A percentile compares a stretch with the other conserved stretches of the same genome.
phyloP scores from a whole-genome alignment of 2,113 vertebrate genomes.

The Lanius ludovicianus region DNA sequence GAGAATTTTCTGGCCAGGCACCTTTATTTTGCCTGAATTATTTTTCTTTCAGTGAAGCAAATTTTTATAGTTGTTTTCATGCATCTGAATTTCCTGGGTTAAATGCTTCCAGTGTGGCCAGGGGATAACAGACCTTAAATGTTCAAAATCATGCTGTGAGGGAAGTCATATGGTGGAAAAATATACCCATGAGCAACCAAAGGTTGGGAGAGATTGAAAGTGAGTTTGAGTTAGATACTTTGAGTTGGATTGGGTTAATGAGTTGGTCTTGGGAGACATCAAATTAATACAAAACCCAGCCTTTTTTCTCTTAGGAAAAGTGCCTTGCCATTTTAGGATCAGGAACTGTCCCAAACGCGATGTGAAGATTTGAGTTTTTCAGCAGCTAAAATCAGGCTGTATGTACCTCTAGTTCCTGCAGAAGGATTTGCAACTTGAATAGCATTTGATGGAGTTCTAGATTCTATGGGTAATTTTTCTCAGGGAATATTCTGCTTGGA shows the following conservation, averaged over 20 bases:
- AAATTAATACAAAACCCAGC: background rate
- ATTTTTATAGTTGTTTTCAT: background rate
- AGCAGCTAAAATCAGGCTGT: background rate
- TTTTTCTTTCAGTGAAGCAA: background rate
- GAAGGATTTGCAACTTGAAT: background rate
- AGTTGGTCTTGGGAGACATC: background rate
- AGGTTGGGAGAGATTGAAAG: background rate
- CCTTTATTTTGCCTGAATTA: background rate
- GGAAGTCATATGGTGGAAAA: background rate
- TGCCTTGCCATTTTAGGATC: background rate
- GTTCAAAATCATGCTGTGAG: background rate
- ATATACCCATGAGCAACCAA: background rate
- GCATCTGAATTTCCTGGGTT: background rate
- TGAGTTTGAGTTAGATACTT: background rate
- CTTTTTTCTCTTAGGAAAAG: background rate
- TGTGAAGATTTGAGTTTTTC: background rate
- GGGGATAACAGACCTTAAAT: background rate
- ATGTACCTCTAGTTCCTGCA: background rate
- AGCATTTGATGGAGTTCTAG: background rate
- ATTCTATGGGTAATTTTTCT: background rate
- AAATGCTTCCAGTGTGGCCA: background rate
- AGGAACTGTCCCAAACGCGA: fast-evolving
- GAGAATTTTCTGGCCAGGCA: background rate
- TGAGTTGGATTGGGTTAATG: background rate
- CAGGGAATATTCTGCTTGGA: background rate